Evolutionary conservation across 1,140 invertebrate genomes (phyloP).

Genomic region (Drosophila takahashii): DNA sequence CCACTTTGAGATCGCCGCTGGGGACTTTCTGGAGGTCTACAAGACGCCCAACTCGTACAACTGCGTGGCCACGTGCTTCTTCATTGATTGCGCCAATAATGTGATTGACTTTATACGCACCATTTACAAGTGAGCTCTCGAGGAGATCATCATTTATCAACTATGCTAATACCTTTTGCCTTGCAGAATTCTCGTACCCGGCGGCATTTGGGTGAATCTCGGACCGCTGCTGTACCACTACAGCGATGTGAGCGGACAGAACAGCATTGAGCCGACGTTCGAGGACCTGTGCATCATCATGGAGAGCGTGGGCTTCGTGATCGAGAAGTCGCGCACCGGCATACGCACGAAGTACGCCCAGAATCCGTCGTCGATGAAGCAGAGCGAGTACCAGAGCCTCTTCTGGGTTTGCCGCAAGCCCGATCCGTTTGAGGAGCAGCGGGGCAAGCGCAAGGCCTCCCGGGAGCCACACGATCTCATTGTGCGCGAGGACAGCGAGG

Average conservation of each 20-base stretch:
- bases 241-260: slow-evolving; percentile 94
- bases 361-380: slow-evolving; percentile 95
- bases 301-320: slow-evolving; percentile 92
- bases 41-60: slow-evolving; percentile 92
- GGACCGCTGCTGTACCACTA: slow-evolving; percentile 98
- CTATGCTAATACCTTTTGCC: background rate
- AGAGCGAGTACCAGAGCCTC: slow-evolving; percentile 81
- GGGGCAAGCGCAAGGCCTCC: slow-evolving; percentile 23
- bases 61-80: slow-evolving; percentile 98
- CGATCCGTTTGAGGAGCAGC: slow-evolving; percentile 26
- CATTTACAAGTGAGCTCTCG: slow-evolving; percentile 89
- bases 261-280: slow-evolving; percentile 97
- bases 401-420: slow-evolving; percentile 83
- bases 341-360: slow-evolving; percentile 95
- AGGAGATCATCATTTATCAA: background rate
- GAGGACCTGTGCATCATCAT: slow-evolving; percentile 94
- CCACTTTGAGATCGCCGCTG: slow-evolving; percentile 97
- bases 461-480: slow-evolving; percentile 64
- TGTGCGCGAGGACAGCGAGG: slow-evolving; percentile 43
- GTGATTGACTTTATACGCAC: slow-evolving; percentile 97
- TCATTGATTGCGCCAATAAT: slow-evolving; percentile 99
- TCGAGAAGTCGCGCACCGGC: slow-evolving; percentile 91
- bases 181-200: slow-evolving; percentile 92
- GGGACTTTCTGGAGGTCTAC: slow-evolving; percentile 96
- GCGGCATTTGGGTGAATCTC: slow-evolving; percentile 95